Evolutionary conservation across 1,140 invertebrate genomes (phyloP).

Genomic region (Cydia strobilella): DNA sequence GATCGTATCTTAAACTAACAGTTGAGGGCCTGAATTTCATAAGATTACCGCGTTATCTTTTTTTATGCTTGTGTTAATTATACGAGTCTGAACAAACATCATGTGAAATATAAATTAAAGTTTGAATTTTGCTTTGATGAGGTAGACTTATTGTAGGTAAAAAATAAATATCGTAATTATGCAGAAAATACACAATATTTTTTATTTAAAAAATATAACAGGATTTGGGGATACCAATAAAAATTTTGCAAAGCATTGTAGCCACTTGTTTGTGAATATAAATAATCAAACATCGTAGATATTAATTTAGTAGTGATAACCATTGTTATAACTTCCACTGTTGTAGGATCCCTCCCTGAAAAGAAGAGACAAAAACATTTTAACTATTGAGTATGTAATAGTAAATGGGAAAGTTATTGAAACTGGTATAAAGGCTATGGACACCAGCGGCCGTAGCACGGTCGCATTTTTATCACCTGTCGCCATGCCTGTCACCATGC

Average conservation of each 20-base stretch:
- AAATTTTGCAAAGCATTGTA: not conserved
- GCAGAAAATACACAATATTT: not conserved
- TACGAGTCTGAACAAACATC: too few relatives aligned
- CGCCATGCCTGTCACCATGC: too few relatives aligned
- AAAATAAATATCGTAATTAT: not conserved
- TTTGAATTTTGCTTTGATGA: not conserved
- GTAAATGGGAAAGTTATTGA: too few relatives aligned
- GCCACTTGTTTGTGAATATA: constrained; percentile 31
- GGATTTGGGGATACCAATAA: not conserved
- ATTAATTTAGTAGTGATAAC: constrained; percentile 36
- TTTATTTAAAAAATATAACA: not conserved
- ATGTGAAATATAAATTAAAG: too few relatives aligned
- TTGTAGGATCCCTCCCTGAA: constrained; percentile 26
- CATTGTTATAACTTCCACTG: constrained; percentile 20
- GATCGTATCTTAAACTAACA: too few relatives aligned
- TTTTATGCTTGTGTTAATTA: too few relatives aligned
- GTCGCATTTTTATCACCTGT: too few relatives aligned
- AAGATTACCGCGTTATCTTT: too few relatives aligned
- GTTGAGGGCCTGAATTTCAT: too few relatives aligned
- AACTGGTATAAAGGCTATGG: too few relatives aligned
- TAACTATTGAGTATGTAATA: not conserved
- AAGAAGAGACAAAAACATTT: not conserved
- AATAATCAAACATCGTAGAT: constrained; percentile 17
- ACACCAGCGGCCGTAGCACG: too few relatives aligned
- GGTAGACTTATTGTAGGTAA: not conserved